Evolutionary conservation across 2,888 invertebrate species (phyloP).

Genomic region (Tuberolachnus salignus): DNA sequence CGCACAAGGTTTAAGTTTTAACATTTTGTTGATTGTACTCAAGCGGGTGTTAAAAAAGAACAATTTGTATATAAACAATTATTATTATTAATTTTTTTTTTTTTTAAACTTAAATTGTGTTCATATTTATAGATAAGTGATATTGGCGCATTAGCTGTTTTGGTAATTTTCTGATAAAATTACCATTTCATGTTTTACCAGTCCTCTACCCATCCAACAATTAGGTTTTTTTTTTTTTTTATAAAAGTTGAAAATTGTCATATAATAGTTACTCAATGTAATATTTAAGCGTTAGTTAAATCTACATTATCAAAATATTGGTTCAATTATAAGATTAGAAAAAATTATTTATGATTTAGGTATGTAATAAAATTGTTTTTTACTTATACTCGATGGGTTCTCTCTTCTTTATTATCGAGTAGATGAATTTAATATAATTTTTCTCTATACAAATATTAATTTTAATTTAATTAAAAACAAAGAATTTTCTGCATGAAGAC

Average conservation of each 20-base stretch:
- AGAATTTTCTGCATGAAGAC: conserved; percentile 34
- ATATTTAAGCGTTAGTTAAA: not conserved
- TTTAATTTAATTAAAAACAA: conserved; percentile 22
- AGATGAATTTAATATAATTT: conserved; percentile 41
- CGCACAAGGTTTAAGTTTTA: conserved; percentile 36
- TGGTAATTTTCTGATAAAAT: conserved; percentile 36
- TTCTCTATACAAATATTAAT: conserved; percentile 15
- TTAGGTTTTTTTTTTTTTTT: conserved; percentile 3
- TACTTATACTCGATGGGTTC: conserved; percentile 16
- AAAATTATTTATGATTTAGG: conserved; percentile 26
- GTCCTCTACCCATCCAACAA: not conserved
- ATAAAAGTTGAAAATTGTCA: not conserved
- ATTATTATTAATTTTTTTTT: too few species aligned
- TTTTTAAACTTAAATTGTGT: conserved; percentile 45
- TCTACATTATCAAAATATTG: not conserved
- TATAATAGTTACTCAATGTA: not conserved
- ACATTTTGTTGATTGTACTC: conserved; percentile 19
- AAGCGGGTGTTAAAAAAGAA: conserved; percentile 22
- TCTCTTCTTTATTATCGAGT: conserved; percentile 26
- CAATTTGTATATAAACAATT: conserved; percentile 7
- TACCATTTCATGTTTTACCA: conserved; percentile 15
- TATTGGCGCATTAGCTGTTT: conserved; percentile 18
- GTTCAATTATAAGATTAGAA: conserved; percentile 21
- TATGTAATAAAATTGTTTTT: conserved; percentile 35
- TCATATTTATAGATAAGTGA: conserved; percentile 42